Evolutionary conservation across 2,888 invertebrate genomes (phyloP), one percentile per base, ranked within the genome.

Genomic region (Caenorhabditis sp.): DNA sequence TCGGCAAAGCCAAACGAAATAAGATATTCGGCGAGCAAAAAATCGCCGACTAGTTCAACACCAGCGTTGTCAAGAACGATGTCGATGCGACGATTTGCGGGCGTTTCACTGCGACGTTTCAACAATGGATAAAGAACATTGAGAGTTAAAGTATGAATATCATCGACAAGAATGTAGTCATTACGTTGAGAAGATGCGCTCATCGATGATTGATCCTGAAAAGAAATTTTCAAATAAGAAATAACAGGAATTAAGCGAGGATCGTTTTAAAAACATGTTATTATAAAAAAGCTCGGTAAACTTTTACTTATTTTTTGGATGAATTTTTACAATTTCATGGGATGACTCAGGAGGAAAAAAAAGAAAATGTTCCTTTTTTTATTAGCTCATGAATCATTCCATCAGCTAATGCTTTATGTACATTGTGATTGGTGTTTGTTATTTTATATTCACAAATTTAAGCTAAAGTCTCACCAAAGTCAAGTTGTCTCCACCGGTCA

Each of bases 1-100:
- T 77, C 67, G 14, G 78, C 80, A 26, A 83, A 88, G 78, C 89
- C 90, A 78, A 90, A 90, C 12, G 70, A 59, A 67, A 93, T 89
- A 0, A 97, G 88, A 87, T 92, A 94, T 80, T 93, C 93, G 1
- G 94, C 94, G 1, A 99, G 87, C 85, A 94, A 93, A 0, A 97
- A 88, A 88, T 99, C 99, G 0, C 93, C 92, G 82, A 94, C 93
- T 0, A 97, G 85, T 89, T 99, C 99, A 87, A 95, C 95, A 0
- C 95, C 97, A 0, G 94, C 91, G 89, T 99, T 99, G 89, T 99
- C 99, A 70, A 94, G 91, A 0, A 99, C 91, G 66, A 95, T 80
- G 73, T 87, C 88, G 5, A 89, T 64, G 36, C 80, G 72, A 27
- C 77, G 79, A 49, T 43, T 58, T 23, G 26, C 54, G 5, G 59